Evolutionary conservation across 2,888 invertebrate genomes (phyloP), one percentile per base, ranked within the genome.

Genomic region (Catocala nupta): DNA sequence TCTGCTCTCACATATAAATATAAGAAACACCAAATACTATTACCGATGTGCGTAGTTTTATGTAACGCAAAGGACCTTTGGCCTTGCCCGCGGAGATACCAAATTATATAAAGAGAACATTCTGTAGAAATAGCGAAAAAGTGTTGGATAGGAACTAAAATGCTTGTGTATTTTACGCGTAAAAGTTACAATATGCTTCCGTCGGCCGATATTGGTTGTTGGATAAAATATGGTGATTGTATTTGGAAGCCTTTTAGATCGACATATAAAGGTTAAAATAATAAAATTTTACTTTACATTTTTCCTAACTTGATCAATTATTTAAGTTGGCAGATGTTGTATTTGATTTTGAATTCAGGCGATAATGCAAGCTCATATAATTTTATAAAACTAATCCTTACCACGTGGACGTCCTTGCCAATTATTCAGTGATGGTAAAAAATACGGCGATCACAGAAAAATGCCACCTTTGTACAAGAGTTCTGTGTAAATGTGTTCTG

Each of bases 11-110:
- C 39, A 43, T 63, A 68, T 58, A 70, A 65, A 65, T 65, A 70
- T 69, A 66, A 55, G 63, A 65, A 68, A 63, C 64, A 69, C 45
- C 63, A 73, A 65, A 78, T 68, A 71, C 56, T 65, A 66, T 71
- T 67, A 68, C 62, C 49, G 55, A 57, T 63, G 59, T 53, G 59
- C 61, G 65, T 73, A 70, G 58, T 66, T 75, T 70, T 70, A 70
- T 65, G 61, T 75, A 59, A 71, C 62, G 50, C 61, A 50, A 58
- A 59, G 58, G 67, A 69, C 70, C 59, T 77, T 71, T 65, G 70
- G 43, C 66, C 65, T 68, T 69, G 62, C 59, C 53, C 59, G 60
- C 52, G 57, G 62, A 62, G 53, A 70, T 74, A 74, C 59, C 65
- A 66, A 73, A 73, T 71, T 66, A 71, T 71, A 70, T 67, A 63